Conservation (phyloP, 2,888 invertebrate genomes). For the Cryptocheilus praepositus region DNA sequence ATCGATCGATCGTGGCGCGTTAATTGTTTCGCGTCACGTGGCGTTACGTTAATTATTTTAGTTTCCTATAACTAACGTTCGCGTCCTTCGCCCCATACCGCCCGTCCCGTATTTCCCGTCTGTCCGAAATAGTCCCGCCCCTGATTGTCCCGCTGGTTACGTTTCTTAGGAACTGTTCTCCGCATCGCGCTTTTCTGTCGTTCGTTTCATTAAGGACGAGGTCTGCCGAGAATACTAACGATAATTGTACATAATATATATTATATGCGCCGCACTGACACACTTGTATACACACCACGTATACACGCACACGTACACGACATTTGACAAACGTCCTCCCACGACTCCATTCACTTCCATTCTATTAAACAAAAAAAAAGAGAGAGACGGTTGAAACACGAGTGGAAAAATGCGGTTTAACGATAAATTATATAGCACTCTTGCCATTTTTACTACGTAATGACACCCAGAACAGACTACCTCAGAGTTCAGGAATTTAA, state of each 20-base stretch:
- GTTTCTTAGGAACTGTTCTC: too few species aligned
- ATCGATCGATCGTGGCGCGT: conserved; percentile 14
- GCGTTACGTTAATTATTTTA: conserved; percentile 19
- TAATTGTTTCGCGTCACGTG: conserved; percentile 9
- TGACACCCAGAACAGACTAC: conserved; percentile 72
- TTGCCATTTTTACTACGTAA: conserved; percentile 71
- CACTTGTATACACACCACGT: background rate
- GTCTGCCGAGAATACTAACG: conserved; percentile 24
- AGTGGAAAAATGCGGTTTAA: conserved; percentile 27
- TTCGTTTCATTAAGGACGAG: conserved; percentile 32
- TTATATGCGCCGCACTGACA: conserved; percentile 6
- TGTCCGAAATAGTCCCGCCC: too few species aligned
- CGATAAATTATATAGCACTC: conserved; percentile 66
- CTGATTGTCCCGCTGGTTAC: too few species aligned
- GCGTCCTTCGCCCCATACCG: background rate
- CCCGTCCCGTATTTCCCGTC: too few species aligned
- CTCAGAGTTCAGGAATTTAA: conserved; percentile 73
- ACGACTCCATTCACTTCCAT: background rate
- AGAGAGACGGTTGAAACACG: conserved; percentile 1
- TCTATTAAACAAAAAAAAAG: background rate
- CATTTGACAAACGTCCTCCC: background rate
- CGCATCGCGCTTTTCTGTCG: background rate
- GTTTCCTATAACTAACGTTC: background rate
- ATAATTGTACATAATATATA: conserved; percentile 46
- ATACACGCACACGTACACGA: background rate